Evolutionary conservation across 2,797 vertebrate genomes (phyloP), one percentile per base, ranked within the genome.

Genomic region (Clamator glandarius): DNA sequence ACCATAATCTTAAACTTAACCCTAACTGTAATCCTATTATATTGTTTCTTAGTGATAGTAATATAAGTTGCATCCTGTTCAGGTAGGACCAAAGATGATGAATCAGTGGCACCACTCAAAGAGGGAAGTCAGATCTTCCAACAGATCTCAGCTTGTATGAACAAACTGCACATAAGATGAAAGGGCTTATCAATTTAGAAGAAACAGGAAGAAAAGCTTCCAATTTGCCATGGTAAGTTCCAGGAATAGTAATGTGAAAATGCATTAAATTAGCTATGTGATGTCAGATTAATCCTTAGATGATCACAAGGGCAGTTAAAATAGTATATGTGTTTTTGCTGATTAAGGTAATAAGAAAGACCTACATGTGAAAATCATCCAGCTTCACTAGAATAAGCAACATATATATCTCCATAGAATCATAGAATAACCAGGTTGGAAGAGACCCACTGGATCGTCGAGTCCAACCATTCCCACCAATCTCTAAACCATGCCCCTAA

Each of bases 221-320:
- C 62, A 78, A 95, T 96, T 96, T 94, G 91, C 92, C 92, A 95
- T 72, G 93, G 87, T 87, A 89, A 92, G 69, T 93, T 95, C 88
- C 79, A 86, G 87, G 82, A 90, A 86, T 12, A n/a, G 85, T 84
- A 91, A 94, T 93, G 89, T 66, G 59, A 95, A 97, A 95, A 81
- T 76, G 80, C 74, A 88, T 82, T 92, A 96, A 96, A 97, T 95
- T 93, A 91, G 85, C 78, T 96, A 86, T 42, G 89, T 87, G 70
- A 95, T 94, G 84, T 93, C 77, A 91, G 76, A 92, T 92, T 92
- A 92, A 95, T 92, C 73, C 74, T 89, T 54, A 93, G 87, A 94
- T 95, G 93, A 95, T 92, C 89, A 96, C 87, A 96, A 70, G 69
- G 77, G 74, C 79, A 91, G 91, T 95, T 93, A 95, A 93, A 94